Base-by-base conservation (phyloP, 2,113 vertebrate genomes). In the Entomyzon cyanotis region DNA sequence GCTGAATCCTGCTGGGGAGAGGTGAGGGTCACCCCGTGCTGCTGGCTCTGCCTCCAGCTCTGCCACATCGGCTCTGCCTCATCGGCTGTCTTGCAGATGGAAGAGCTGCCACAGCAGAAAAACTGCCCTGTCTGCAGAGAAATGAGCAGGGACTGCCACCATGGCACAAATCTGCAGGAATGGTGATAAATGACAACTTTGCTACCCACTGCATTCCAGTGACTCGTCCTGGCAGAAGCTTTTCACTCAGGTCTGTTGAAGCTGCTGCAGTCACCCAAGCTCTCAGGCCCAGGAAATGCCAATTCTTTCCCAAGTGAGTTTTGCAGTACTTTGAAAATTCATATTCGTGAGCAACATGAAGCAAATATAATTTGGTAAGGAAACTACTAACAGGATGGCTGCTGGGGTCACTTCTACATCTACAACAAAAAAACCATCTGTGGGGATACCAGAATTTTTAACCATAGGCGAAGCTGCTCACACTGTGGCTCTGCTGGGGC, bases 241-340 rank as follows among this genome's bases (percentile, higher is more conserved):
- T 80, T 90, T 83, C 35, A 13, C 65, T 53, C 37, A 14, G 68
- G 20, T 68, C 59, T 78, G 27, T 37, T 6, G 2, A 56, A 62
- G 31, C 37, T 19, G 4, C n/a, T 15, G 4, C 2, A 1, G 27
- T 47, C 1, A 0, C 47, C 47, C 3, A 0, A 19, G 30, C 17
- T 53, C 30, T 68, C 42, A 42, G 49, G 12, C 37, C 49, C 63
- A 22, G 46, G 11, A 0, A 1, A 55, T 7, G 55, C 14, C 53
- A 63, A 59, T 64, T 67, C 24, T 37, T 39, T 74, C 56, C 33
- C 0, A 0, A 52, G 22, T 3, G 25, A 65, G 39, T 33, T 70
- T 5, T 70, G 18, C 25, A 58, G 33, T 7, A 10, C 46, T 80
- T 70, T 35, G 35, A 70, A 91, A 87, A 77, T 42, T 42, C 15